Evolutionary conservation across 1,140 invertebrate genomes (phyloP), one percentile per base, ranked within the genome.

Genomic region (Hyphantria cunea): DNA sequence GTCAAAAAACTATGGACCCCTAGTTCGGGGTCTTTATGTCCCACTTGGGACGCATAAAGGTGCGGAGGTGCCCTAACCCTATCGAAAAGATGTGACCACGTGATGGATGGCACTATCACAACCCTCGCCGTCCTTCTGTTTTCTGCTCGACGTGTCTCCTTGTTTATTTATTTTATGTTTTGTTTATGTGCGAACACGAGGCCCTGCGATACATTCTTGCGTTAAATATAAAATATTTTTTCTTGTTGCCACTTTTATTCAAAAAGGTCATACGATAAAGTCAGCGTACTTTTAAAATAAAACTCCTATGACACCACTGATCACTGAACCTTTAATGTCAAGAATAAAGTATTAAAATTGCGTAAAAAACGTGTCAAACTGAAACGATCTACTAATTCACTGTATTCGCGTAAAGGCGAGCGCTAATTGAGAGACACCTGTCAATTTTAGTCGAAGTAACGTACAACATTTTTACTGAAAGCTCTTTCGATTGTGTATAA

Each of bases 41-140:
- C 64, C 84, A 83, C 87, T 73, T 66, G 87, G 85, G 87, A 90
- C 79, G 33, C 85, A 90, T 90, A 90, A 88, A 88, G 87, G 85
- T 90, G 77, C 78, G 79, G 74, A 84, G 80, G 73, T 84, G 79
- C 78, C 80, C 79, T 89, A 90, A 90, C 87, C 87, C 87, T 90
- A 90, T 90, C 87, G 86, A 86, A 84, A 78, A 59, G 67, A 84
- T 83, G 84, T 78, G 82, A 81, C 77, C 83, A 72, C 34, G 70
- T 84, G 87, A 90, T 88, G 81, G 83, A 90, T 90, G 80, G 80
- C 80, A 74, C 82, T 80, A 81, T 85, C 81, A 63, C 67, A 68
- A 82, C 82, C 86, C 83, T 79, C 59, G 68, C 56, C 59, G 64
- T 71, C 78, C 72, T 79, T 79, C 81, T 77, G 80, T 76, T 76